These are phyloP conservation scores for Cenopis cana DNA, from an alignment of 2,888 invertebrate species.

Conservation along the genomic window DNA sequence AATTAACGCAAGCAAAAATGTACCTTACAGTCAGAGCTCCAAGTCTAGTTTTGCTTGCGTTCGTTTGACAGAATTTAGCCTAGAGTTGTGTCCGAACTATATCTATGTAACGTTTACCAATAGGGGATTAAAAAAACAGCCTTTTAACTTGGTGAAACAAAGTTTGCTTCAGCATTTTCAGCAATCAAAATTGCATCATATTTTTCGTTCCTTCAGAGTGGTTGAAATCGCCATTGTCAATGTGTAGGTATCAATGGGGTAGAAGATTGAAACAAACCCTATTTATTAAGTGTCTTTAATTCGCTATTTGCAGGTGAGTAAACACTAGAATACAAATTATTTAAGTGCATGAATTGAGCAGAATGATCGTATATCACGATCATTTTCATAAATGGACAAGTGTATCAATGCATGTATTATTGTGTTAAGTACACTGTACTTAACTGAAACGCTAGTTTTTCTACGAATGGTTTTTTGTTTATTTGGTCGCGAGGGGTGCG, in stretches of 20 bases:
- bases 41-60: no score
- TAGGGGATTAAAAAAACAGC: no score
- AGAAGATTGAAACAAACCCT: not conserved
- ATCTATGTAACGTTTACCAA: no score
- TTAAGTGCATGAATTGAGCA: not conserved
- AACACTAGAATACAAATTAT: not conserved
- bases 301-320: not conserved
- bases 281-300: constrained; percentile 3
- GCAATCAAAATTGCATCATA: no score
- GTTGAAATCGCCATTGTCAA: not conserved
- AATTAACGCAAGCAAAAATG: no score
- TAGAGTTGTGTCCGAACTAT: no score
- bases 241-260: no score
- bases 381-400: not conserved
- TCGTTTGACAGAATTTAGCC: no score
- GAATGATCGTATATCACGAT: not conserved
- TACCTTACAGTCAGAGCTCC: no score
- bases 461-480: constrained; percentile 56
- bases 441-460: not conserved
- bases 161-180: no score
- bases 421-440: not conserved
- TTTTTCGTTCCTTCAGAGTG: not conserved
- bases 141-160: no score
- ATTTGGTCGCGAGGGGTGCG: constrained; percentile 56
- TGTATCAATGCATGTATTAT: not conserved